Base-by-base conservation (phyloP, 30 jellyfish, hydroid and myxozoan species). In the Morbakka virulenta region DNA sequence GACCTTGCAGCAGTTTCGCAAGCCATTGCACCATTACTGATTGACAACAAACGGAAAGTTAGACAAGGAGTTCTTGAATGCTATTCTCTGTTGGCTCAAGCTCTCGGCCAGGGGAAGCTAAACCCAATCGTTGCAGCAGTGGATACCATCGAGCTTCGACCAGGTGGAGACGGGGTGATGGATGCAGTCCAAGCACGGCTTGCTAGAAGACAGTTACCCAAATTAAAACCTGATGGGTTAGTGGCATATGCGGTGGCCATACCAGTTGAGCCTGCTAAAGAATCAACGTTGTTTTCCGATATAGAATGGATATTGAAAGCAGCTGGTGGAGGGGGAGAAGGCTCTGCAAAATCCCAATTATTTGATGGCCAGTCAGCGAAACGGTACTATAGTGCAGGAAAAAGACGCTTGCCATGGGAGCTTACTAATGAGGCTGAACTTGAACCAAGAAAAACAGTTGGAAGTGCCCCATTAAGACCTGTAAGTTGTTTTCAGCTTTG, bases 101-200 rank as follows among this genome's bases (percentile, higher is more conserved):
- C 82, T 23, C 96, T 91, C 50, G 98, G 98, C 0, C 89, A 95
- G 0, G 98, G 98, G 0, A 77, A 87, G 9, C 74, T 91, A 86
- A 87, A 74, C 50, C 98, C 98, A n/a, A 83, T 91, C 31, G 98
- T 91, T 35, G 64, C 96, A 47, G 85, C 98, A n/a, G 98, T 91
- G 24, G 95, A 91, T 64, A 73, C 52, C 77, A 69, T 91, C 50
- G 98, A 91, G 73, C 65, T 76, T 74, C 72, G 50, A 25, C 80
- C 87, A 4, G 88, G 80, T 4, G 95, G 91, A 0, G 96, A 85
- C 52, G 98, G 98, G 17, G 94, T 70, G 1, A 75, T 91, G 89
- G 95, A 73, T 22, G 98, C 98, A 1, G 96, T 91, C 0, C 98
- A 91, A 69, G 94, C 98, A 1, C 67, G 96, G 53, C 87, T 91